Base-by-base conservation (phyloP, 1,140 invertebrate genomes). In the Platyscapa corneri region DNA sequence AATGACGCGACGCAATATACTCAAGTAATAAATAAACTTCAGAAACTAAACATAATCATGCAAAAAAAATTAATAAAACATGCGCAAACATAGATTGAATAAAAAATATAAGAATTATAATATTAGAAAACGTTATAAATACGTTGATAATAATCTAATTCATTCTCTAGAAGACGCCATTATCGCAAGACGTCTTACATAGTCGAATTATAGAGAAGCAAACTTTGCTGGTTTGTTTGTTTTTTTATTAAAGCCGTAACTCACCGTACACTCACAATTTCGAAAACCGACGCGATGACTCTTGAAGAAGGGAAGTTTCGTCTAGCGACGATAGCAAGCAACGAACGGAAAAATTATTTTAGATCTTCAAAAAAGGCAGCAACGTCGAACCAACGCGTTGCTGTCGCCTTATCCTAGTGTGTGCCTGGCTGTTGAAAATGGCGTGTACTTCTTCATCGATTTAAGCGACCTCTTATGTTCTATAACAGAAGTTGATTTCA, bases 191-290 rank as follows among this genome's bases (percentile, higher is more conserved):
- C 32, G 78, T 79, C 32, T 64, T 30, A 16, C n/a, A 34, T 64
- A 78, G 18, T 80, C 23, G 78, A 46, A 65, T 67, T 30, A 80
- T 80, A 60, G 23, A 80, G 30, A 80, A 39, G 37, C 37, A 34
- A 78, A 60, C 76, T 42, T 74, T 78, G 75, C 49, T 77, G 46
- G 30, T 49, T 76, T 76, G 39, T 49, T 76, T 53, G 42, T 77
- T 77, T 77, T n/a, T 77, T 30, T 78, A 78, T 78, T 23, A 49
- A 77, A 77, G 53, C 60, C 60, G 70, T 67, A 39, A 81, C 79
- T 81, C 79, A 81, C 79, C 79, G 79, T 39, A 53, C 79, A 67
- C 79, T 81, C 39, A 67, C 79, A 64, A 81, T 67, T 39, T 80
- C 60, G 60, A 65, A 42, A 70, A 81, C 27, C 20, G 79, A 81